These are phyloP conservation scores for Drosophila emarginata DNA, from an alignment of 2,888 invertebrate species.

Conservation along the genomic window DNA sequence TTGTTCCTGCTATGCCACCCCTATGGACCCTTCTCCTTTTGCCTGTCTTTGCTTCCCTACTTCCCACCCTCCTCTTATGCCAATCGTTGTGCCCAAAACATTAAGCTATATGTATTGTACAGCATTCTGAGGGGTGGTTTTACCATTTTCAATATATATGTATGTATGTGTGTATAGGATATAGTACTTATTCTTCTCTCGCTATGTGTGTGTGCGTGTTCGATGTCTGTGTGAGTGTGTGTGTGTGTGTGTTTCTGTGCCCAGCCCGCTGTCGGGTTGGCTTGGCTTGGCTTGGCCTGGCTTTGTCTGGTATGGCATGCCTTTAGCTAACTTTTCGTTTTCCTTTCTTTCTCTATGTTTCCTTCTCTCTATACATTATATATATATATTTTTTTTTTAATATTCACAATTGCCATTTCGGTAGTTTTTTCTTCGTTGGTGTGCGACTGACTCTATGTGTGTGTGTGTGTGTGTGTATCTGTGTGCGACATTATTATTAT, in stretches of 20 bases:
- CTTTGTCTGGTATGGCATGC: slow-evolving; percentile 42
- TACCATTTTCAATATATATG: slow-evolving; percentile 64
- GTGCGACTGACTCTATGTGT: slow-evolving; percentile 12
- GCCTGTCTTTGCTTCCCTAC: slow-evolving; percentile 1
- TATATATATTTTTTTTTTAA: slow-evolving; percentile 58
- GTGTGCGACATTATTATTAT: slow-evolving; percentile 72
- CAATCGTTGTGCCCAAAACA: slow-evolving; percentile 49
- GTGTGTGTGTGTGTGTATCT: slow-evolving; percentile 44
- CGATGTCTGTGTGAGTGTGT: slow-evolving; percentile 14
- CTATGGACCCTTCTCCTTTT: slow-evolving; percentile 23
- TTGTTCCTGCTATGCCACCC: slow-evolving; percentile 12
- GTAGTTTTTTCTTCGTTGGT: slow-evolving; percentile 60
- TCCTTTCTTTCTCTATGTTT: slow-evolving; percentile 64
- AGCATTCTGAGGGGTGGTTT: slow-evolving; percentile 62
- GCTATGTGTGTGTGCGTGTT: slow-evolving; percentile 36
- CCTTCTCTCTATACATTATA: slow-evolving; percentile 45
- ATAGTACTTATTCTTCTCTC: slow-evolving; percentile 47
- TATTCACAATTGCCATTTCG: slow-evolving; percentile 76
- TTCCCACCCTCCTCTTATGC: slow-evolving; percentile 11
- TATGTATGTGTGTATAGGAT: slow-evolving; percentile 43
- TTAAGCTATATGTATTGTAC: slow-evolving; percentile 39
- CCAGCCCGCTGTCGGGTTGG: slow-evolving; percentile 16
- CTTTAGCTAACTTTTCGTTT: slow-evolving; percentile 60
- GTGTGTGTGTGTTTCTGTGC: slow-evolving; percentile 19
- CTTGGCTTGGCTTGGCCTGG: slow-evolving; percentile 7